These are phyloP conservation scores for Diphyllodes magnificus DNA, from an alignment of 2,113 vertebrate genomes.

Conservation along the genomic window DNA sequence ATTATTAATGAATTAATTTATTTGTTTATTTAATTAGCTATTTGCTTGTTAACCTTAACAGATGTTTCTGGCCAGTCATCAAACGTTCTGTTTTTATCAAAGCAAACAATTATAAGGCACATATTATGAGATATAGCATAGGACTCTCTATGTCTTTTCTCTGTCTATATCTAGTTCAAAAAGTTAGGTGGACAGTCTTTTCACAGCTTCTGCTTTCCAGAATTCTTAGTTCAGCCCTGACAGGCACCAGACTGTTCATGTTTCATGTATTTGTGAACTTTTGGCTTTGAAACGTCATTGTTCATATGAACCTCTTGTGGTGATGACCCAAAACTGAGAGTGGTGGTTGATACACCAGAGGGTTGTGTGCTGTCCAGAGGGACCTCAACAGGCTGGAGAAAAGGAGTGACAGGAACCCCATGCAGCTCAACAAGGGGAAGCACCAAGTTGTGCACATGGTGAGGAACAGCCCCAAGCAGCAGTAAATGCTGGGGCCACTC, in stretches of 20 bases:
- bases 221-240: neutral
- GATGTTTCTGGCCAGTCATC: neutral
- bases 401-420: neutral
- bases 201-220: neutral
- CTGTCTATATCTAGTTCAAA: neutral
- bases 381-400: neutral
- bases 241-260: neutral
- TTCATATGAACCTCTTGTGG: neutral
- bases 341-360: neutral
- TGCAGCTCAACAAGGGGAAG: neutral
- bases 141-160: neutral
- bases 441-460: accelerated
- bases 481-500: accelerated
- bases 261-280: neutral
- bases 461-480: neutral
- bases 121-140: neutral
- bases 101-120: neutral
- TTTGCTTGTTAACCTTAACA: neutral
- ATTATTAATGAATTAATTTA: neutral
- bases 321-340: neutral
- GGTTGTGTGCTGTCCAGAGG: neutral
- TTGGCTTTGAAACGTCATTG: neutral
- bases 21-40: neutral
- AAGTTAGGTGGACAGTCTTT: neutral
- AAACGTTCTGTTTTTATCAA: neutral